A percentile compares a stretch with the other conserved stretches of the same genome.
Evolutionary conservation across 2,797 vertebrate species (phyloP).

Genomic region (Cossypha heuglini): DNA sequence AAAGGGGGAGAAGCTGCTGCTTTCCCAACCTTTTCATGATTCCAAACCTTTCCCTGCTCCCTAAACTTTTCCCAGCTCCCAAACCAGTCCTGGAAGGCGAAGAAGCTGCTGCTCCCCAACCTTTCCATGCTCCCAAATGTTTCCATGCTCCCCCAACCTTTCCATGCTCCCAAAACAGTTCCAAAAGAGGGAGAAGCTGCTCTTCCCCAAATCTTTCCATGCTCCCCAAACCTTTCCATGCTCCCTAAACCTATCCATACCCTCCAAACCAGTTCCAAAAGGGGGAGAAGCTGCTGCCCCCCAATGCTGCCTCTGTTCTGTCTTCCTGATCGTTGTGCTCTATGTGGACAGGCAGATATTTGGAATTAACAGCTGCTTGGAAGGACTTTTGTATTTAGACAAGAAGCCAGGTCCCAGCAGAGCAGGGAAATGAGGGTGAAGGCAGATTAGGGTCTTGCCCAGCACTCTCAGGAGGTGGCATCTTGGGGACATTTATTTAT

Average conservation of each 20-base stretch:
- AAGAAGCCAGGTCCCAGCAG: not conserved
- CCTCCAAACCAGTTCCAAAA: not conserved
- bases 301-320: not conserved
- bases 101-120: not conserved
- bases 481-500: fast-evolving
- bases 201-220: not conserved
- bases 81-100: too few relatives aligned
- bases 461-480: not conserved
- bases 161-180: not conserved
- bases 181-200: too few relatives aligned
- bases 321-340: not conserved
- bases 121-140: not conserved
- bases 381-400: not conserved
- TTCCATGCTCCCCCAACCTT: not conserved
- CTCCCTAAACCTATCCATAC: not conserved
- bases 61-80: not conserved
- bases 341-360: not conserved
- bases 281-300: not conserved
- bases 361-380: not conserved
- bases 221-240: too few relatives aligned
- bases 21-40: too few relatives aligned
- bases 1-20: too few relatives aligned
- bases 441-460: not conserved
- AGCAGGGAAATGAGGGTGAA: not conserved
- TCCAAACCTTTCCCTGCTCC: not conserved